phyloP scores from a whole-genome alignment of 1,140 invertebrate species.

The Parapsyche elsis region DNA sequence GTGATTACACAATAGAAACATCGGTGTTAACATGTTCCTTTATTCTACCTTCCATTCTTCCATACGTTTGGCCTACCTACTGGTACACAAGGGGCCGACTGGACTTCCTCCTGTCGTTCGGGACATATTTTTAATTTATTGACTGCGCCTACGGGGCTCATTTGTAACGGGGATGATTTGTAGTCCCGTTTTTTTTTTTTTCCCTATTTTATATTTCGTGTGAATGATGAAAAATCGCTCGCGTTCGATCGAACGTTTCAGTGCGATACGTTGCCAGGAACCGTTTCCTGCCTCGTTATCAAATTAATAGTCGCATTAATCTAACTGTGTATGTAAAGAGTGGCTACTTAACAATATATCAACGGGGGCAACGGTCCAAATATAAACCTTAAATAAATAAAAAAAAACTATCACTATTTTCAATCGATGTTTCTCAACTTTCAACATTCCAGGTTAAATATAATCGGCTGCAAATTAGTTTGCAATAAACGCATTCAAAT shows the following conservation, averaged over 20 bases:
- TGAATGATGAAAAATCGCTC: neutral
- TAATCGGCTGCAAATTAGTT: no score
- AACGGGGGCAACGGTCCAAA: neutral
- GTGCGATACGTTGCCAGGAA: neutral
- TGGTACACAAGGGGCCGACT: neutral
- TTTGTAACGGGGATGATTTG: conserved; percentile 46
- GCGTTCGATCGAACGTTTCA: neutral
- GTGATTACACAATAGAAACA: conserved; percentile 53
- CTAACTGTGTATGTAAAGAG: conserved; percentile 12
- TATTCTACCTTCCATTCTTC: conserved; percentile 41
- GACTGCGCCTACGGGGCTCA: conserved; percentile 26
- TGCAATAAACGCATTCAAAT: no score
- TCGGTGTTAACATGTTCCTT: conserved; percentile 55
- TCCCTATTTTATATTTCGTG: neutral
- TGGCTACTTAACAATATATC: conserved; percentile 39
- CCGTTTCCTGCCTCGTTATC: conserved; percentile 36
- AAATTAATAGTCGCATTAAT: conserved; percentile 40
- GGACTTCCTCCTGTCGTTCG: conserved; percentile 37
- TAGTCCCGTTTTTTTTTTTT: conserved; percentile 8
- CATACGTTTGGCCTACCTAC: conserved; percentile 1
- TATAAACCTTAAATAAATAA: no score
- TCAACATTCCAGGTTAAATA: no score
- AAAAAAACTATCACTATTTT: no score
- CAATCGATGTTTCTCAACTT: no score
- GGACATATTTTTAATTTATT: conserved; percentile 51